Evolutionary conservation across 2,888 invertebrate genomes (phyloP), one percentile per base, ranked within the genome.

Genomic region (Apotomis capreana): DNA sequence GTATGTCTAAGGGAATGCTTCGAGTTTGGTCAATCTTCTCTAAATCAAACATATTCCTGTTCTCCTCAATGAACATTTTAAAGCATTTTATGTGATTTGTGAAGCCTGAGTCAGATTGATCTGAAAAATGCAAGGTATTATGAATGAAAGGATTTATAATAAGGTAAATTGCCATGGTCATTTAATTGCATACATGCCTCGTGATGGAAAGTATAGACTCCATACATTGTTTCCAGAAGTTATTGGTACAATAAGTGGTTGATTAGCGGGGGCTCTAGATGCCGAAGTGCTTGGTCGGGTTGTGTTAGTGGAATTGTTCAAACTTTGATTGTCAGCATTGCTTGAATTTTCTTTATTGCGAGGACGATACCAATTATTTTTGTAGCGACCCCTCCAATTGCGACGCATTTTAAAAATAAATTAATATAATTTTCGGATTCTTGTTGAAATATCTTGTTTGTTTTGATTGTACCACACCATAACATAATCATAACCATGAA

Each of bases 181-280:
- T 12, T 12, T 67, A 36, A 55, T 69, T 40, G 40, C 2, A 54
- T 78, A 81, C 69, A 79, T 86, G 95, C 96, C 95, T 93, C 96
- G 95, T 69, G 94, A 92, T 52, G 96, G 94, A 85, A 97, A 97
- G 89, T 98, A 98, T 8, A 97, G 88, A 76, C 95, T 95, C 96
- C 97, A 97, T 26, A 95, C 95, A 77, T 94, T 93, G 84, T 95
- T 96, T 74, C 80, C 84, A 68, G 77, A 74, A 70, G 79, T 81
- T 62, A 91, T 75, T 51, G 87, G 81, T 9, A 92, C 77, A 49
- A 89, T 82, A 70, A 91, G 84, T 0, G 92, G 90, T 74, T 91
- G 92, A 76, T 91, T 91, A 3, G 89, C 87, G 44, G 91, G 90
- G 54, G 90, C 88, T 81, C 92, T 87, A 15, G 85, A 86, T 58